Percentiles rank a stretch among this genome's conserved stretches.
Evolutionary conservation across 2,797 vertebrate genomes (phyloP).

Genomic region (Danio aesculapii): DNA sequence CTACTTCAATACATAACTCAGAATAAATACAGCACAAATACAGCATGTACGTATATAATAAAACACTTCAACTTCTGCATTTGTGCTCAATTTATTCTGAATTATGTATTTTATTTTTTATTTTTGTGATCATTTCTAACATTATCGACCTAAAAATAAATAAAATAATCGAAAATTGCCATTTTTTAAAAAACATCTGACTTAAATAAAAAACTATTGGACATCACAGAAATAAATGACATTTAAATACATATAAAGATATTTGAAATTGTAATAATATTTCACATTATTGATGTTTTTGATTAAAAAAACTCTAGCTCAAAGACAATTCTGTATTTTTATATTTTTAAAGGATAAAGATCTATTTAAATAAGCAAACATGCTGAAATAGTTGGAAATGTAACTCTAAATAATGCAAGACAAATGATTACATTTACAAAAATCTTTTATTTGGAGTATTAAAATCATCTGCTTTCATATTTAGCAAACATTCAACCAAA

Average conservation of each 20-base stretch:
- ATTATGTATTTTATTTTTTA: no score
- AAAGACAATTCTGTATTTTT: background rate
- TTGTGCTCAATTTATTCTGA: no score
- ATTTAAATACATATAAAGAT: background rate
- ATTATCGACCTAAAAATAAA: no score
- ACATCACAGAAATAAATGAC: background rate
- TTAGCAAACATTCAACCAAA: background rate
- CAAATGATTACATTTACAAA: background rate
- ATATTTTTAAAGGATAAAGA: background rate
- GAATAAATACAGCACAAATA: no score
- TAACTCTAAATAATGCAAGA: background rate
- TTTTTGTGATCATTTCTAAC: no score
- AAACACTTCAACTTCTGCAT: no score
- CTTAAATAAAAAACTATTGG: background rate
- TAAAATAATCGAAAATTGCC: no score
- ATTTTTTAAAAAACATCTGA: no score
- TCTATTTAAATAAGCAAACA: background rate
- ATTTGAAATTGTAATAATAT: background rate
- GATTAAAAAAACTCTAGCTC: background rate
- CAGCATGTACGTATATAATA: no score
- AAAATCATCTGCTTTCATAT: constrained; percentile 8
- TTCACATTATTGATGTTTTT: background rate
- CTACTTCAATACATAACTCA: no score
- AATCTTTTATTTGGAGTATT: constrained; percentile 14
- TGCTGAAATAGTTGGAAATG: background rate